Percentiles rank a stretch among this genome's conserved stretches.
phyloP scores from a whole-genome alignment of 2,113 vertebrate genomes.

The Amblyornis subalaris region DNA sequence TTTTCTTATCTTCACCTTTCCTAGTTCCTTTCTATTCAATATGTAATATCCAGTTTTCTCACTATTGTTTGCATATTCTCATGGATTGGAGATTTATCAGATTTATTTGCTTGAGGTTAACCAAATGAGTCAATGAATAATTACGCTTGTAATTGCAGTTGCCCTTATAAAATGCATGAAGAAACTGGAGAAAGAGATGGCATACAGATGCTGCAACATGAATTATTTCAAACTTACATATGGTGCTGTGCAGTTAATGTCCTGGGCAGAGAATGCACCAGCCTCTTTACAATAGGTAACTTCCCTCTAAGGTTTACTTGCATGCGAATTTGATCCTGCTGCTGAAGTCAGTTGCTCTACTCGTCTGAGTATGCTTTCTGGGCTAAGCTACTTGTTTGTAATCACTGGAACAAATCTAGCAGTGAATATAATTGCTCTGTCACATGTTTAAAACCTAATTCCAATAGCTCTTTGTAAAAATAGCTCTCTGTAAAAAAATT shows the following conservation, averaged over 20 bases:
- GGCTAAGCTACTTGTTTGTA: background rate
- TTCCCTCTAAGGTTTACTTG: background rate
- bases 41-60: background rate
- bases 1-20: conserved; percentile 42
- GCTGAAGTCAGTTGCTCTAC: background rate
- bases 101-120: conserved; percentile 5
- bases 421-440: background rate
- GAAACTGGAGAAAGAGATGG: background rate
- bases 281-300: conserved; percentile 76
- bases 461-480: background rate
- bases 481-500: background rate
- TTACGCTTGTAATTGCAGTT: conserved; percentile 67
- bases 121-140: background rate
- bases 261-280: conserved; percentile 69
- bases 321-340: background rate
- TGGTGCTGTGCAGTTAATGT: conserved; percentile 74
- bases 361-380: background rate
- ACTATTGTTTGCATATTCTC: conserved; percentile 32
- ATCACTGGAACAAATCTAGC: background rate
- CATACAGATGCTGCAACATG: background rate
- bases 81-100: background rate
- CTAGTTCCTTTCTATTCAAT: conserved; percentile 5
- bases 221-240: conserved; percentile 57
- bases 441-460: background rate
- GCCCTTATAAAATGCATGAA: conserved; percentile 42